Evolutionary conservation across 2,888 invertebrate species (phyloP).

Genomic region (Synanthedon andrenaeformis): DNA sequence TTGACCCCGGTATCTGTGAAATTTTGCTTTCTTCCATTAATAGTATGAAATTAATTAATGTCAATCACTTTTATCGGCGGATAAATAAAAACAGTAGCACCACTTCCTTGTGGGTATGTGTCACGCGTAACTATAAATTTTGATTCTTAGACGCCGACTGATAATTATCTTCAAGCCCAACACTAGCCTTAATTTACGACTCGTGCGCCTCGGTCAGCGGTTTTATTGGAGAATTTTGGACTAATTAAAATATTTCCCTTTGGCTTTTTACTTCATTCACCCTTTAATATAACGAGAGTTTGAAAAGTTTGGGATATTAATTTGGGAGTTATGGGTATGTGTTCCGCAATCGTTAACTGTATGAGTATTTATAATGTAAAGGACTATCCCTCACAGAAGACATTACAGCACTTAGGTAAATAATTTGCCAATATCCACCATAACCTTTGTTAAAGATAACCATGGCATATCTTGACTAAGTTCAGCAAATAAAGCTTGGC

Average conservation of each 20-base stretch:
- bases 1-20: conserved; percentile 2
- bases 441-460: too few relatives aligned
- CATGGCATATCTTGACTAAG: too few relatives aligned
- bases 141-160: conserved; percentile 29
- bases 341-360: too few relatives aligned
- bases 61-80: conserved; percentile 60
- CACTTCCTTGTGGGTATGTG: conserved; percentile 18
- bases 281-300: conserved; percentile 12
- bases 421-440: too few relatives aligned
- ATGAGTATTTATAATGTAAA: too few relatives aligned
- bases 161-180: conserved; percentile 41
- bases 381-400: too few relatives aligned
- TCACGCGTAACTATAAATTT: conserved; percentile 41
- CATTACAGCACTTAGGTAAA: too few relatives aligned
- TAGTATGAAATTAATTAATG: conserved; percentile 44
- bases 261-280: conserved; percentile 29
- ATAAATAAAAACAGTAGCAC: conserved; percentile 57
- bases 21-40: conserved; percentile 26
- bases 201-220: conserved; percentile 33
- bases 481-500: too few relatives aligned
- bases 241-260: conserved; percentile 52
- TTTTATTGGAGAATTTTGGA: conserved; percentile 52
- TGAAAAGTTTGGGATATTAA: conserved; percentile 31
- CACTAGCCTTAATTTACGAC: conserved; percentile 47
- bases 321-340: background rate